A percentile compares a stretch with the other conserved stretches of the same genome.
phyloP scores from a whole-genome alignment of 2,113 vertebrate species.

The Microcebus jonahi region DNA sequence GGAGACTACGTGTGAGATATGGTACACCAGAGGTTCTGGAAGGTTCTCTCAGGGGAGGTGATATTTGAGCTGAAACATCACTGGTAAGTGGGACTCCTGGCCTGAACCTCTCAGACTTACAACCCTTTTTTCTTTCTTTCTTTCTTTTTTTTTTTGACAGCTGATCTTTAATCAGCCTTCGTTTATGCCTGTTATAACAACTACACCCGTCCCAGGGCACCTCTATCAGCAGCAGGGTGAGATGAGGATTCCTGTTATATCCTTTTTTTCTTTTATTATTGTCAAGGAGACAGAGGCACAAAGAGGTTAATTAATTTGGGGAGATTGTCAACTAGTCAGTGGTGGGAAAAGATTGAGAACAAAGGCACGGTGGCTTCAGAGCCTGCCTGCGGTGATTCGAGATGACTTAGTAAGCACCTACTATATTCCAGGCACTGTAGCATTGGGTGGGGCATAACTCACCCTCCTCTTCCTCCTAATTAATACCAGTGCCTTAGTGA shows the following conservation, averaged over 20 bases:
- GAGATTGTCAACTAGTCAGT: background rate
- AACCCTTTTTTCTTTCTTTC: background rate
- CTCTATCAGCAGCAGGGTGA: background rate
- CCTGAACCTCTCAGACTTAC: background rate
- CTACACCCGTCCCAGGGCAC: background rate
- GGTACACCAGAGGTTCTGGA: background rate
- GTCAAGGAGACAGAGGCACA: background rate
- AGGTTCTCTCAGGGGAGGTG: background rate
- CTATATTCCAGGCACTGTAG: background rate
- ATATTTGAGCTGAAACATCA: constrained; percentile 9
- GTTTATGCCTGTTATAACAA: background rate
- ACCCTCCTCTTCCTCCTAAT: too few relatives aligned
- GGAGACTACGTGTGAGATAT: background rate
- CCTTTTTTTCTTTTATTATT: background rate
- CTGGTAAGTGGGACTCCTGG: background rate
- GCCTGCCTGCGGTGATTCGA: background rate
- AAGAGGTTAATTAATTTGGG: background rate
- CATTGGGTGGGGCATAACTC: background rate
- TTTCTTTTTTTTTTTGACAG: background rate
- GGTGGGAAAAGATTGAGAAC: background rate
- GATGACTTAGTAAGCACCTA: background rate
- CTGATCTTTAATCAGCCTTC: constrained; percentile 24
- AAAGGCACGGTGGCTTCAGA: background rate
- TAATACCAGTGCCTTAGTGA: background rate
- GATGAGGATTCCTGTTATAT: background rate